Evolutionary conservation across 2,888 invertebrate species (phyloP), one percentile per base, ranked within the genome.

Genomic region (Oxyscelio sp.): DNA sequence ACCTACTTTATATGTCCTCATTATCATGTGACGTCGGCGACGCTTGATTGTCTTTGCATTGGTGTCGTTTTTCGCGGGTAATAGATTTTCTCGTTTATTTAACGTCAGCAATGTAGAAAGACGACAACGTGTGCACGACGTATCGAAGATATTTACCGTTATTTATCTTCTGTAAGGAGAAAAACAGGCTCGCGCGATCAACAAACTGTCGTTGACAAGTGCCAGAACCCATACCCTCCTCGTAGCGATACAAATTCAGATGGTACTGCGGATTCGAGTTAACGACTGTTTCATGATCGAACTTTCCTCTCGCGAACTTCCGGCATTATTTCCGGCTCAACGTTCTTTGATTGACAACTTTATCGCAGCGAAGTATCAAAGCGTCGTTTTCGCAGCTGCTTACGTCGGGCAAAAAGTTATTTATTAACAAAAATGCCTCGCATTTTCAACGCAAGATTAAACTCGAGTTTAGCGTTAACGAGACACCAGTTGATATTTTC

Each of bases 21-120:
- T n/a, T n/a, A n/a, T n/a, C n/a, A n/a, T n/a, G n/a, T n/a, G 79
- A 79, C 79, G 75, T 27, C 38, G 43, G 61, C 59, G 65, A 31
- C 45, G 15, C 80, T 77, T 61, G 66, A 77, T 84, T 84, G 73
- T 84, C 84, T 77, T 75, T 80, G 40, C 81, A 73, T 73, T 66
- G 85, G 80, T 73, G 78, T 85, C 79, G 83, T 84, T 79, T 82
- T 83, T 85, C 83, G 68, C 61, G 74, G 54, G 22, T 84, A 85
- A 85, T 85, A 84, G 84, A 88, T 88, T 87, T 87, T 65, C 85
- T 83, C 86, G 81, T 86, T 87, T 83, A 83, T 85, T 85, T 83
- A 68, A 71, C 73, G 83, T 86, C 85, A 77, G 52, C 80, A 84
- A 77, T 83, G 87, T 85, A 82, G 84, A 85, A 83, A 83, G 85